These are phyloP conservation scores for human (Homo sapiens) DNA, from an alignment of 2,113 vertebrate species.

Conservation along the genomic window DNA sequence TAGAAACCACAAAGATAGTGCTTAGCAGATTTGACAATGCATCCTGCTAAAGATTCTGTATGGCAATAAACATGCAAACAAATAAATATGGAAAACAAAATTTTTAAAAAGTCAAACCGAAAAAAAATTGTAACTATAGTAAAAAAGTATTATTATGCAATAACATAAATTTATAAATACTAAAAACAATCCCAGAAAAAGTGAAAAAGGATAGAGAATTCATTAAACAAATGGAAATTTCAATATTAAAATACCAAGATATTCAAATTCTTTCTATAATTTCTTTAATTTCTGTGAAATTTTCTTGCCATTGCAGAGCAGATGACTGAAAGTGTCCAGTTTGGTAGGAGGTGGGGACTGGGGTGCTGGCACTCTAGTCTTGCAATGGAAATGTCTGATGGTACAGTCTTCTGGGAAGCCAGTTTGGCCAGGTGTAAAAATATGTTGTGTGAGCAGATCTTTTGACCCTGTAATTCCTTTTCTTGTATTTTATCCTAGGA, in stretches of 20 bases:
- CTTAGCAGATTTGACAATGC: neutral
- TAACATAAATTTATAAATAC: neutral
- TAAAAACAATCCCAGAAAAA: neutral
- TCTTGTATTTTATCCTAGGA: neutral
- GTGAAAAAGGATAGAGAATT: neutral
- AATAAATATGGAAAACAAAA: neutral
- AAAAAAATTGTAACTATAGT: neutral
- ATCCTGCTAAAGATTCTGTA: neutral
- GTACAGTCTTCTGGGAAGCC: neutral
- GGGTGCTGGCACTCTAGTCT: too few relatives aligned
- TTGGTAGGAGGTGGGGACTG: neutral
- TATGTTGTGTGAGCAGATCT: neutral
- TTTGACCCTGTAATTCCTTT: neutral
- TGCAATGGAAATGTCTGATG: neutral
- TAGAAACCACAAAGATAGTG: neutral
- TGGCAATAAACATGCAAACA: neutral
- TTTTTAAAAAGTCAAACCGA: neutral
- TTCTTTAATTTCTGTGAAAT: neutral
- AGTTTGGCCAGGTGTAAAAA: neutral
- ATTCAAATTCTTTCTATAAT: neutral
- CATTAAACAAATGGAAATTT: neutral
- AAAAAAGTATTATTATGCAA: neutral
- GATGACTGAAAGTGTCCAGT: rapidly evolving
- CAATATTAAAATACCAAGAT: neutral
- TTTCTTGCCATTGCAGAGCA: neutral